These are phyloP conservation scores for Mastigias papua DNA, from an alignment of 30 jellyfish, hydroid and myxozoan species.

Conservation along the genomic window DNA sequence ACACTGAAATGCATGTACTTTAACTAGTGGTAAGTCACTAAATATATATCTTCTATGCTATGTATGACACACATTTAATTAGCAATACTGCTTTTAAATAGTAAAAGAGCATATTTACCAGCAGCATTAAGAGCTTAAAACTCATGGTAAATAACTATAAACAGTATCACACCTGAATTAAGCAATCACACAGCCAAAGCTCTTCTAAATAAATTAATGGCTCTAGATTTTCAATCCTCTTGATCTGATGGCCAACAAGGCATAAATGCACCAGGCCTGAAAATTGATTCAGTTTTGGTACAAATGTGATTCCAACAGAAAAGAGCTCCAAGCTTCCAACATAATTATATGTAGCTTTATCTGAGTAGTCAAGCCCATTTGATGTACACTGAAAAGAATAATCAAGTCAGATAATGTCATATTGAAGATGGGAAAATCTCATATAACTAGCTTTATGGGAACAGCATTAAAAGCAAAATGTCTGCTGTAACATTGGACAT, in stretches of 20 bases:
- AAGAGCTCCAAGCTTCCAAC: slow-evolving; percentile 76
- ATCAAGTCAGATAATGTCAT: background rate
- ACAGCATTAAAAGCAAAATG: too few relatives aligned
- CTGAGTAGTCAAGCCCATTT: slow-evolving; percentile 82
- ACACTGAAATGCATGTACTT: too few relatives aligned
- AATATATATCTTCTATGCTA: too few relatives aligned
- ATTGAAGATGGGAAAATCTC: background rate
- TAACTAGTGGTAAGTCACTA: too few relatives aligned
- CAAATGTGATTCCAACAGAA: slow-evolving; percentile 57
- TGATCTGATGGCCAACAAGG: slow-evolving; percentile 81
- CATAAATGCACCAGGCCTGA: slow-evolving; percentile 41
- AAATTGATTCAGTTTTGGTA: slow-evolving; percentile 75
- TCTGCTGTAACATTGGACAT: too few relatives aligned
- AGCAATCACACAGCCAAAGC: slow-evolving; percentile 95
- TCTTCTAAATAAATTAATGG: slow-evolving; percentile 61
- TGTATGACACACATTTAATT: too few relatives aligned
- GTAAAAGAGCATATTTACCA: too few relatives aligned
- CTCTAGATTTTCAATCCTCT: slow-evolving; percentile 67
- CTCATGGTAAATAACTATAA: too few relatives aligned
- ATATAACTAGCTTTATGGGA: background rate
- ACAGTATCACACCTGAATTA: slow-evolving; percentile 52
- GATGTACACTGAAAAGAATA: slow-evolving; percentile 68
- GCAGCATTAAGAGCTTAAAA: too few relatives aligned
- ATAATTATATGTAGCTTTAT: slow-evolving; percentile 55
- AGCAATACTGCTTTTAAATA: too few relatives aligned